Percentiles rank a stretch among this genome's conserved stretches.
phyloP scores from a whole-genome alignment of 2,888 invertebrate species.

The Rhabditophanes sp. region DNA sequence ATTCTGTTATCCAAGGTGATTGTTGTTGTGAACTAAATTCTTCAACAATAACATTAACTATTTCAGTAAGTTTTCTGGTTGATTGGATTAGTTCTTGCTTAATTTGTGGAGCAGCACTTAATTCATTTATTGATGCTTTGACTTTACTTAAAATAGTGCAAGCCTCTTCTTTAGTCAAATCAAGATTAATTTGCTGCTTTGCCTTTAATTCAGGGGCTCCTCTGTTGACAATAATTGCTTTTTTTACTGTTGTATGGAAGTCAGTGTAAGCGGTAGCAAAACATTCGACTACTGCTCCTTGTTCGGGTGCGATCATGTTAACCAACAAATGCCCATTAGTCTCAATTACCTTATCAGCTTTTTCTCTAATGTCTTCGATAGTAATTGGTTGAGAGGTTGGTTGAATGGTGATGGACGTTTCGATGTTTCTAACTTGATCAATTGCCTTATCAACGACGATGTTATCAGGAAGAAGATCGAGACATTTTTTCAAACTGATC shows the following conservation, averaged over 20 bases:
- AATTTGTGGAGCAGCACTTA: background rate
- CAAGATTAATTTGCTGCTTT: background rate
- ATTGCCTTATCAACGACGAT: constrained; percentile 78
- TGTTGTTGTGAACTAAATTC: constrained; percentile 5
- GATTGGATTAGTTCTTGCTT: constrained; percentile 20
- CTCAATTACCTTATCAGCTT: constrained; percentile 67
- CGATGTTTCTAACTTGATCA: constrained; percentile 55
- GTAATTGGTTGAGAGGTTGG: constrained; percentile 24
- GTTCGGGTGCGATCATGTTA: constrained; percentile 20
- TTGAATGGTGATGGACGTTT: too few species aligned
- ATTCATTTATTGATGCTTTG: background rate
- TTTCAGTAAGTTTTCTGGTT: constrained; percentile 15
- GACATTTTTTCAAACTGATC: constrained; percentile 57
- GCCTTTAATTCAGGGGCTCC: constrained; percentile 4
- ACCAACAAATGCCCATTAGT: constrained; percentile 63
- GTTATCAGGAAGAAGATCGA: constrained; percentile 77
- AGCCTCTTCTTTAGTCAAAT: constrained; percentile 5
- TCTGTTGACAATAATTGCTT: constrained; percentile 10
- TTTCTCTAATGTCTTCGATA: constrained; percentile 60
- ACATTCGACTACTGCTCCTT: constrained; percentile 22
- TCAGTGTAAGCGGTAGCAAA: constrained; percentile 28
- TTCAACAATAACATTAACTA: constrained; percentile 15
- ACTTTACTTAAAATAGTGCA: too few species aligned
- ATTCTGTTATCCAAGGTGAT: constrained; percentile 89
- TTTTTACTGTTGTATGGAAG: constrained; percentile 28